These are phyloP conservation scores for Drosophila tropicalis DNA, from an alignment of 1,140 invertebrate genomes.

Conservation along the genomic window DNA sequence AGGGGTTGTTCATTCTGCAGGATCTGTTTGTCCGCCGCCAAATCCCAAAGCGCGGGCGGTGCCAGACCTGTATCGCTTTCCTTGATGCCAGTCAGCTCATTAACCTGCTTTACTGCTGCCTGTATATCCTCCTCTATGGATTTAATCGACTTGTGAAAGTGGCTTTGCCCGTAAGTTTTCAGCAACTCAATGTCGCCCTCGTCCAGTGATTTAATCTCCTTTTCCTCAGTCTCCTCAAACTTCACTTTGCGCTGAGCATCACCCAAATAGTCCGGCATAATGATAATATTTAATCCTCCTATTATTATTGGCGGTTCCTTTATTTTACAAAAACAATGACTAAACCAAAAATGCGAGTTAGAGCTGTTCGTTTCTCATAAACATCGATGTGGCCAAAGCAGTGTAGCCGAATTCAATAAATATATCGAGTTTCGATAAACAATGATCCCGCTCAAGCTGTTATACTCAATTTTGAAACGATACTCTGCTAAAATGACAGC, in stretches of 20 bases:
- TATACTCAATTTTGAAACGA: no score
- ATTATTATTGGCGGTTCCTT: no score
- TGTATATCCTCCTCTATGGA: slow-evolving; percentile 97
- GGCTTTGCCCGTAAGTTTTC: slow-evolving; percentile 99
- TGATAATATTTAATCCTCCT: no score
- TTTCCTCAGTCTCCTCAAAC: slow-evolving; percentile 92
- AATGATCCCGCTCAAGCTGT: no score
- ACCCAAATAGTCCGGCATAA: slow-evolving; percentile 98
- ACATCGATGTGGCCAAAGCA: no score
- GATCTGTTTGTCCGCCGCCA: slow-evolving; percentile 99
- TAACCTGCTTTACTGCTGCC: slow-evolving; percentile 97
- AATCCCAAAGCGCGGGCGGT: slow-evolving; percentile 98
- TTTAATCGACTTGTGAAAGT: slow-evolving; percentile 98
- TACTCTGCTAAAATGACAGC: no score
- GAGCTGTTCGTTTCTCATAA: no score
- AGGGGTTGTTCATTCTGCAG: slow-evolving; percentile 98
- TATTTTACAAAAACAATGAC: no score
- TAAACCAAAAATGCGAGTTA: no score
- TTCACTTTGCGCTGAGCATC: slow-evolving; percentile 98
- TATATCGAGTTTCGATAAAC: no score
- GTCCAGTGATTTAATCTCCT: slow-evolving; percentile 98
- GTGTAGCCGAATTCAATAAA: no score
- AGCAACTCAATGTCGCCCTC: slow-evolving; percentile 98
- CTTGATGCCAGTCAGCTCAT: slow-evolving; percentile 98
- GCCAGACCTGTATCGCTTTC: slow-evolving; percentile 97